These are phyloP conservation scores for Aphodius granarius DNA, from an alignment of 2,888 invertebrate species.

Conservation along the genomic window DNA sequence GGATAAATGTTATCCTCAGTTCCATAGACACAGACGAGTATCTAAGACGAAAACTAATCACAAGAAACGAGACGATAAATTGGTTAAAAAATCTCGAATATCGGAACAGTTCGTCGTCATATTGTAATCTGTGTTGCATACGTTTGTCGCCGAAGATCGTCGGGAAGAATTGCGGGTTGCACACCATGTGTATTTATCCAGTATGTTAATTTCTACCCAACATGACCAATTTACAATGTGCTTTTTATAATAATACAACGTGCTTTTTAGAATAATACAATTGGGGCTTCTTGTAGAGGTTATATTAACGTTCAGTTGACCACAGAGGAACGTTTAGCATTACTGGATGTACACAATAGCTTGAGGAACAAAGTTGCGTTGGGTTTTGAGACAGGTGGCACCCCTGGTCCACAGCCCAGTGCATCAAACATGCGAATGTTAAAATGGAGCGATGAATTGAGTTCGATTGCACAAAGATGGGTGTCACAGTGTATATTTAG, in stretches of 20 bases:
- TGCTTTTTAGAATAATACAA: constrained; percentile 20
- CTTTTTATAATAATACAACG: neutral
- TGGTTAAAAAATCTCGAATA: constrained; percentile 29
- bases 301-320: constrained; percentile 44
- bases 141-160: constrained; percentile 36
- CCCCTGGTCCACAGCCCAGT: constrained; percentile 51
- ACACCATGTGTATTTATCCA: constrained; percentile 44
- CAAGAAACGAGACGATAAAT: constrained; percentile 24
- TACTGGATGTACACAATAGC: constrained; percentile 53
- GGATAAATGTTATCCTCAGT: neutral
- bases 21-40: neutral
- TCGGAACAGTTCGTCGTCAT: constrained; percentile 30
- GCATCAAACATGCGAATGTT: constrained; percentile 50
- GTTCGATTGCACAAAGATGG: constrained; percentile 52
- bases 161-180: constrained; percentile 44
- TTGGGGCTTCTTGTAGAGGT: constrained; percentile 41
- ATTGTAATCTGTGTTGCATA: constrained; percentile 45
- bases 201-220: constrained; percentile 25
- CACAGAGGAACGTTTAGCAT: constrained; percentile 45
- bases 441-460: constrained; percentile 54
- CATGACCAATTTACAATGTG: neutral
- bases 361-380: constrained; percentile 50
- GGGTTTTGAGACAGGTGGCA: constrained; percentile 47
- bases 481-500: constrained; percentile 51
- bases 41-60: constrained; percentile 23